Conservation (phyloP, 2,113 vertebrate genomes). For the Chamaea fasciata region DNA sequence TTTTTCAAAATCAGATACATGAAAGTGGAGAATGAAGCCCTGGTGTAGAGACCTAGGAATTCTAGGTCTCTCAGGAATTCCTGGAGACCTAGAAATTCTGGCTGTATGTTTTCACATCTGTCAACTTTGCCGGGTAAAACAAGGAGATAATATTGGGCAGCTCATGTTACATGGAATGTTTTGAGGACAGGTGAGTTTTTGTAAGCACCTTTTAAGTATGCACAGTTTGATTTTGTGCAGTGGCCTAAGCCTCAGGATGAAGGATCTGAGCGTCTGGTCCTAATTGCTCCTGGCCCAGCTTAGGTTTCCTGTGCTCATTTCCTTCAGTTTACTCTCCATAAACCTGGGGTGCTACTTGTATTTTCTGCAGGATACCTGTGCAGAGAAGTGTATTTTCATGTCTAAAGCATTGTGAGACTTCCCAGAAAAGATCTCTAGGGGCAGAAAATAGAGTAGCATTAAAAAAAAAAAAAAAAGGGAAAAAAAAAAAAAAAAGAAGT, state of each 20-base stretch:
- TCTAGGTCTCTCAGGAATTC: not conserved
- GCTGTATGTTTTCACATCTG: not conserved
- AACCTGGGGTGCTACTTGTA: not conserved
- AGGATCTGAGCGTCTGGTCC: not conserved
- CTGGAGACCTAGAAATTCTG: not conserved
- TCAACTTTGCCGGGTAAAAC: not conserved
- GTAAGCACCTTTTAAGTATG: not conserved
- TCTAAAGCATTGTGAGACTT: not conserved
- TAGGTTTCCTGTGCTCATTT: not conserved
- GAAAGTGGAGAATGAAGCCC: not conserved
- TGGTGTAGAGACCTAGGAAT: not conserved
- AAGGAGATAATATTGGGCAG: not conserved
- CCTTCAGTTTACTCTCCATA: not conserved
- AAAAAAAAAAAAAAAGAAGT: accelerated
- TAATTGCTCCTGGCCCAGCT: not conserved
- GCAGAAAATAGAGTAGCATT: not conserved
- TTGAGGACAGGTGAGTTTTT: not conserved
- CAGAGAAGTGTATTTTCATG: not conserved
- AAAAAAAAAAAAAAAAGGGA: not conserved
- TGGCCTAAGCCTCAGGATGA: not conserved
- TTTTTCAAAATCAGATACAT: not conserved
- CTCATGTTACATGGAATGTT: not conserved
- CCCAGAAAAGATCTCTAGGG: not conserved
- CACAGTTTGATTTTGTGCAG: not conserved
- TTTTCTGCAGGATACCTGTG: not conserved